Evolutionary conservation across 2,888 invertebrate genomes (phyloP).

Genomic region (Xylota sylvarum): DNA sequence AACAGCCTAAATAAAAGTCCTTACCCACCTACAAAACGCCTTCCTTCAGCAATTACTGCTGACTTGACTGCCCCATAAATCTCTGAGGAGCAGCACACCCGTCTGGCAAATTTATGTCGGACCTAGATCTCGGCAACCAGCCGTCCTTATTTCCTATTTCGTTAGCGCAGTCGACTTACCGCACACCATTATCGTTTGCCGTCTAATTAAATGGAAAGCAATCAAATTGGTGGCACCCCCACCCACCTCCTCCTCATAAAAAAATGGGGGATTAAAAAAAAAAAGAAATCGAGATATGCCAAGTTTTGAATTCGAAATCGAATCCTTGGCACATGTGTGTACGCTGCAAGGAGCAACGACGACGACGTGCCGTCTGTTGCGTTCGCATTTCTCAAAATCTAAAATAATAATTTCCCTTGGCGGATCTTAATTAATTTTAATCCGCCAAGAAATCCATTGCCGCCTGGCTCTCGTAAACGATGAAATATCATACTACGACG

Average conservation of each 20-base stretch:
- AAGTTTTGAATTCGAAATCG: conserved; percentile 21
- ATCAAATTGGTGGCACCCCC: conserved; percentile 43
- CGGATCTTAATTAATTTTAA: conserved; percentile 64
- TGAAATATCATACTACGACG: conserved; percentile 36
- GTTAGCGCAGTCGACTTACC: conserved; percentile 21
- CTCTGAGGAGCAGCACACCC: conserved; percentile 38
- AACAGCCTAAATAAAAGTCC: conserved; percentile 62
- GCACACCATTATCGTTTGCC: conserved; percentile 48
- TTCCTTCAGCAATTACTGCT: conserved; percentile 64
- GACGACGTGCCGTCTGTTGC: conserved; percentile 21
- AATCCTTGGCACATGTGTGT: conserved; percentile 22
- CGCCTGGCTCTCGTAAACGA: conserved; percentile 9
- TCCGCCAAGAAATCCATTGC: conserved; percentile 36
- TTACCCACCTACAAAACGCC: conserved; percentile 20
- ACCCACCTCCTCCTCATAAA: not conserved
- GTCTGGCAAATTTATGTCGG: conserved; percentile 60
- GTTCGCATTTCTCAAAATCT: conserved; percentile 51
- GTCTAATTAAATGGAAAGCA: conserved; percentile 66
- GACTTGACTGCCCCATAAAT: conserved; percentile 69
- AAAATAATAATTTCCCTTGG: conserved; percentile 52
- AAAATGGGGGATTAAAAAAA: not conserved
- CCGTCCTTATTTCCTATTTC: not conserved
- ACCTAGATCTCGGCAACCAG: conserved; percentile 8
- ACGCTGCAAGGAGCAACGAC: not conserved
- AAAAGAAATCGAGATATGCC: conserved; percentile 11